Percentiles rank a stretch among this genome's conserved stretches.
Evolutionary conservation across 2,797 vertebrate species (phyloP).

Genomic region (Podarcis lilfordi): DNA sequence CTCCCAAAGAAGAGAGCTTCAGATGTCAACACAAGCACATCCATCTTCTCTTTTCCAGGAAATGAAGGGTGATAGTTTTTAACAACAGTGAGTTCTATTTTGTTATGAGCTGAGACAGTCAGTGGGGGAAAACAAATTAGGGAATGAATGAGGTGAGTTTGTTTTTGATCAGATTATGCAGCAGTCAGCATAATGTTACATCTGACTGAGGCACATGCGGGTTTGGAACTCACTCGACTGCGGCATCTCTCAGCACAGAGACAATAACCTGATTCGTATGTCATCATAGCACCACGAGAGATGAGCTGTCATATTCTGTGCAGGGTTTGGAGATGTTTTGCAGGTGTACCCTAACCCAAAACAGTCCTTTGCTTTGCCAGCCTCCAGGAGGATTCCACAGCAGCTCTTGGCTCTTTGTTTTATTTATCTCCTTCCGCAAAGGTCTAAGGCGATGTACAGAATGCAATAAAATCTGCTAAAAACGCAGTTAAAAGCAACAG

Average conservation of each 20-base stretch:
- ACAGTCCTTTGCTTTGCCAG: not conserved
- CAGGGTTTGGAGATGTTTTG: not conserved
- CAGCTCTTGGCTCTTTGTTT: not conserved
- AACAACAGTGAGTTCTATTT: constrained; percentile 63
- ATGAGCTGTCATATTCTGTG: too few species aligned
- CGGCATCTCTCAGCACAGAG: not conserved
- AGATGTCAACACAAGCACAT: constrained; percentile 51
- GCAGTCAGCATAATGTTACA: constrained; percentile 38
- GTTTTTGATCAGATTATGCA: constrained; percentile 59
- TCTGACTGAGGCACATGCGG: constrained; percentile 34
- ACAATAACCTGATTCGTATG: not conserved
- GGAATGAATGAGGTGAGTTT: constrained; percentile 47
- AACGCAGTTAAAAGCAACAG: too few species aligned
- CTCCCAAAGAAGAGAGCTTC: constrained; percentile 36
- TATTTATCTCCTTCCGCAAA: too few species aligned
- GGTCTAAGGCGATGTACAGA: too few species aligned
- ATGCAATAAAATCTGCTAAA: too few species aligned
- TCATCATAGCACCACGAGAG: not conserved
- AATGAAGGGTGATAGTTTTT: constrained; percentile 60
- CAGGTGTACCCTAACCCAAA: not conserved
- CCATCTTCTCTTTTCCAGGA: constrained; percentile 56
- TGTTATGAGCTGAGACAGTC: constrained; percentile 41
- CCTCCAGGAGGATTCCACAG: not conserved
- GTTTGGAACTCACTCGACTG: constrained; percentile 26
- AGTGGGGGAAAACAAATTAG: constrained; percentile 53